phyloP scores from a whole-genome alignment of 2,113 vertebrate species.

The Blennius ocellaris region DNA sequence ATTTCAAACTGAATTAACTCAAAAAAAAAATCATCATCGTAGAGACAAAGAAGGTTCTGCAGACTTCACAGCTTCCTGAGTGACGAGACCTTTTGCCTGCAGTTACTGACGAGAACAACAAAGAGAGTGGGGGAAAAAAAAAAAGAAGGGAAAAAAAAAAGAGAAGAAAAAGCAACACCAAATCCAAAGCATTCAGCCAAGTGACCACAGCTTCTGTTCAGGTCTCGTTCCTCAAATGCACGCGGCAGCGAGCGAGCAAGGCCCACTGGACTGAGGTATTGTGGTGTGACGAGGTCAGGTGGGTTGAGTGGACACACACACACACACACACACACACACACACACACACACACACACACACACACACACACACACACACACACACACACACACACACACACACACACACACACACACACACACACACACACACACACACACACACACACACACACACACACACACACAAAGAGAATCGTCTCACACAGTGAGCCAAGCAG shows the following conservation, averaged over 20 bases:
- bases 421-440: conserved; percentile 17
- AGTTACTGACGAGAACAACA: conserved; percentile 60
- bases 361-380: conserved; percentile 22
- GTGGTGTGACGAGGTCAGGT: conserved; percentile 60
- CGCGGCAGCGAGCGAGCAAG: conserved; percentile 58
- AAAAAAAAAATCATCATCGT: conserved; percentile 57
- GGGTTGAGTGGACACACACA: conserved; percentile 9
- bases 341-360: conserved; percentile 19
- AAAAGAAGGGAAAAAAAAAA: conserved; percentile 13
- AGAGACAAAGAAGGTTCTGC: conserved; percentile 73
- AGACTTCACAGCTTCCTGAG: conserved; percentile 83
- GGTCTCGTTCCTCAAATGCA: conserved; percentile 54
- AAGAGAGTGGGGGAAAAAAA: background rate
- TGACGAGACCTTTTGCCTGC: conserved; percentile 72
- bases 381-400: conserved; percentile 19
- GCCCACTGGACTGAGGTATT: conserved; percentile 74
- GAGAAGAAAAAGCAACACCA: conserved; percentile 49
- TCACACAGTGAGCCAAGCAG: no score
- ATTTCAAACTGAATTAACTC: conserved; percentile 78
- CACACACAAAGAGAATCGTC: background rate
- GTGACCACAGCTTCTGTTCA: conserved; percentile 37
- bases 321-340: conserved; percentile 6
- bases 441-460: background rate
- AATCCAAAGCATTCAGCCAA: conserved; percentile 54
- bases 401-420: conserved; percentile 8